Base-by-base conservation (phyloP, 2,888 invertebrate species). In the Scaptomyza tumidula region DNA sequence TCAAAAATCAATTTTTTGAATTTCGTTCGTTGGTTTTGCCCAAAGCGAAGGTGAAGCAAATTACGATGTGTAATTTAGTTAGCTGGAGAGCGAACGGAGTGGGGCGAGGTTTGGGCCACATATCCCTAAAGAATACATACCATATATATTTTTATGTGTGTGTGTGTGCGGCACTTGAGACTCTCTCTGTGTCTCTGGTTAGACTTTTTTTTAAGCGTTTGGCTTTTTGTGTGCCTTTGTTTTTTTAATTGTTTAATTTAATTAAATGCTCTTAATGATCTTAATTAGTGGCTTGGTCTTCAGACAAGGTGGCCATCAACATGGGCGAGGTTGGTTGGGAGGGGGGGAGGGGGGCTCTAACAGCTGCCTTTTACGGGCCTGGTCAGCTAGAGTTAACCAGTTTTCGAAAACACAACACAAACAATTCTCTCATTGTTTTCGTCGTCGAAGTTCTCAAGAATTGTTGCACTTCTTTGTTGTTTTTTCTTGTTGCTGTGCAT, bases 201-300 rank as follows among this genome's bases (percentile, higher is more conserved):
- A 70, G 82, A 66, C 85, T 85, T 71, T 85, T 79, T 81, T 85
- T 79, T 81, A 48, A 63, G 79, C 58, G 63, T 60, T 6, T 29
- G 6, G 29, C 33, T 0, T 33, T 33, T 33, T 33, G 33, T 33
- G 14, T 14, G 2, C 7, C 69, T 71, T 65, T 65, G 1, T 65
- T 27, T 73, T 70, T 82, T 84, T 85, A 85, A 85, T 87, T 86
- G 83, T 87, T 83, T 86, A 86, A 87, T 87, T 87, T 87, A 79
- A 86, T 86, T 80, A 87, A 87, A 85, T 82, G 69, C 84, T 68
- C 70, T 77, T 85, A 87, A 82, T 85, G 79, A 70, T 76, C 83
- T 80, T 87, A 81, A 85, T 85, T 85, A 85, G 85, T 61, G 56
- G 59, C 64, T 52, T n/a, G n/a, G 59, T 60, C 74, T 58, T 73